Evolutionary conservation across 2,888 invertebrate genomes (phyloP), one percentile per base, ranked within the genome.

Genomic region (Synergus gifuensis): DNA sequence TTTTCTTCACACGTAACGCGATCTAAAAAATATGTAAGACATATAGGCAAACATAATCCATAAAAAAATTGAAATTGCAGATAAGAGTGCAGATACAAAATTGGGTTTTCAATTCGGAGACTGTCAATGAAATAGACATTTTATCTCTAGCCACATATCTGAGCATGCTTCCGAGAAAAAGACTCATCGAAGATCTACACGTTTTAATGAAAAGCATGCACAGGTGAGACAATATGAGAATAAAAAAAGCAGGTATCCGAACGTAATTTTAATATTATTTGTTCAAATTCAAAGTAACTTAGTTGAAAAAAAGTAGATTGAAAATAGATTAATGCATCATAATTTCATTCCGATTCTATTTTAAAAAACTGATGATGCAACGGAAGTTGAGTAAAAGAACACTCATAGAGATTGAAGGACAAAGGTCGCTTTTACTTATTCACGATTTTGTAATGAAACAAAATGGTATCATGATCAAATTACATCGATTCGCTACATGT

Each of bases 71-170:
- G 9, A 67, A 77, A 67, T 86, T 86, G 77, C 84, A 92, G 92
- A 88, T 90, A 78, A 91, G 90, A 82, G 80, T 84, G 79, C 92
- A 92, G 84, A 90, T 92, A 83, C 88, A 89, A 83, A 87, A 86
- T 62, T 92, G 92, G 92, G 88, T 92, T 78, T 80, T 81, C 62
- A 88, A 88, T 67, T 89, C 88, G 67, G 86, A 88, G 16, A 78
- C 82, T 58, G 89, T 91, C 22, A 92, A 90, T 66, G 91, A 92
- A 81, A 88, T 91, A 22, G 92, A 92, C 79, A 90, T 91, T 78
- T 86, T 92, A 77, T 91, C 92, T 67, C 84, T 92, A 49, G 89
- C 89, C 67, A 91, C 91, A 82, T 92, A 90, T 85, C 87, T 92
- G 18, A 90, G 92, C 85, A 90, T 90, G 87, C 88, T 92, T 79